phyloP scores from a whole-genome alignment of 1,140 invertebrate species.

The Drosophila oshimai region DNA sequence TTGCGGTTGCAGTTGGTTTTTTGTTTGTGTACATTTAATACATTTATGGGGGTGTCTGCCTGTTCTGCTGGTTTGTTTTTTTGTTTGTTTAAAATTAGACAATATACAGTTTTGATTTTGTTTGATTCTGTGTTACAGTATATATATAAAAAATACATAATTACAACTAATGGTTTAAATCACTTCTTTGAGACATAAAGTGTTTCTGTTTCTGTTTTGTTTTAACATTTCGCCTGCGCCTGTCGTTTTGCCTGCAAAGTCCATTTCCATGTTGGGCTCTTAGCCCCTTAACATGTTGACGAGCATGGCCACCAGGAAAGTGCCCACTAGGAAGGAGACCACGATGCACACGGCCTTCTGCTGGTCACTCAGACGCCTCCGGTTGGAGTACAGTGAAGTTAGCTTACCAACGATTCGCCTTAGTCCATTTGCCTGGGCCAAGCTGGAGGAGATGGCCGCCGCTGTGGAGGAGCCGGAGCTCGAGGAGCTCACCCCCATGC shows the following conservation, averaged over 20 bases:
- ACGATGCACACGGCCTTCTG: conserved; percentile 79
- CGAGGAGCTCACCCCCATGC: conserved; percentile 7
- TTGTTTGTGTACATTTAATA: conserved; percentile 47
- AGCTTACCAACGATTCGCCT: conserved; percentile 56
- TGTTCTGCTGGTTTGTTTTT: conserved; percentile 11
- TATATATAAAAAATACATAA: conserved; percentile 68
- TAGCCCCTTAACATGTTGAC: conserved; percentile 72
- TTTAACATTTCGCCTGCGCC: neutral
- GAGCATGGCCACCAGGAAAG: conserved; percentile 74
- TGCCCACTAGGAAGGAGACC: conserved; percentile 77
- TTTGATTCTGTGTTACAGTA: conserved; percentile 43
- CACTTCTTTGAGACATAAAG: conserved; percentile 73
- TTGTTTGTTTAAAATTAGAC: conserved; percentile 51
- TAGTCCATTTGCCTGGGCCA: conserved; percentile 41
- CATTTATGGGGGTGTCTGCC: conserved; percentile 22
- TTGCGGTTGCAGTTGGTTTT: conserved; percentile 6
- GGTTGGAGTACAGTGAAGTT: conserved; percentile 66
- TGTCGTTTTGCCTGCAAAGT: neutral
- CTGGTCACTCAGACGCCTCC: conserved; percentile 75
- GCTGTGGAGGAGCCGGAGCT: conserved; percentile 9
- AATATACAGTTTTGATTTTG: conserved; percentile 48
- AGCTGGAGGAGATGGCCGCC: conserved; percentile 17
- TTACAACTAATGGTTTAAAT: conserved; percentile 66
- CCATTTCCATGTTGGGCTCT: neutral
- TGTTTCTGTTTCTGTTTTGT: conserved; percentile 6